Evolutionary conservation across 2,888 invertebrate genomes (phyloP).

Genomic region (Drosophila peninsularis): DNA sequence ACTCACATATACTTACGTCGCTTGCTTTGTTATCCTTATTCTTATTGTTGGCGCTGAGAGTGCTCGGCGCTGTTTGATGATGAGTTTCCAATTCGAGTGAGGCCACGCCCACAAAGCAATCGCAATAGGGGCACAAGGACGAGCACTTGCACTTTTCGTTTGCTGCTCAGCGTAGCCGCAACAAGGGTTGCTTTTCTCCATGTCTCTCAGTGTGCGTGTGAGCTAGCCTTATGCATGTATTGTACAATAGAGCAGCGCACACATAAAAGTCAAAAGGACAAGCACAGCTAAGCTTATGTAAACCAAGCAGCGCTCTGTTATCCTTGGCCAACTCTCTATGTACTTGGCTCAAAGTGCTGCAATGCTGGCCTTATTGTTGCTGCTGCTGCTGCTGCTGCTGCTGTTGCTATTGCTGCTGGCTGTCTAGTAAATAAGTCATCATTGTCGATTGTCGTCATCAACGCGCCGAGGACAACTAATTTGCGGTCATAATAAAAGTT

Average conservation of each 20-base stretch:
- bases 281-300: constrained; percentile 46
- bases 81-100: constrained; percentile 73
- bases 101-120: constrained; percentile 66
- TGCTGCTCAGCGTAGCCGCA: constrained; percentile 57
- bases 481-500: constrained; percentile 83
- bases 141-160: constrained; percentile 80
- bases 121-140: constrained; percentile 32
- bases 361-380: constrained; percentile 30
- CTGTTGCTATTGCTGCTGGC: constrained; percentile 25
- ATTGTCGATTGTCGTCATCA: constrained; percentile 80
- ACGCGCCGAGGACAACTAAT: constrained; percentile 82
- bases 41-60: constrained; percentile 63
- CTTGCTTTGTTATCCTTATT: constrained; percentile 67
- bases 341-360: constrained; percentile 36
- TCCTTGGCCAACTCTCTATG: constrained; percentile 52
- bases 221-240: constrained; percentile 42
- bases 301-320: constrained; percentile 23
- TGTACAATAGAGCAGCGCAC: constrained; percentile 59
- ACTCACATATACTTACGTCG: constrained; percentile 41
- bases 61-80: constrained; percentile 53
- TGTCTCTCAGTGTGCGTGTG: constrained; percentile 36
- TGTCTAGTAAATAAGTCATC: constrained; percentile 78
- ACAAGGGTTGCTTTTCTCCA: constrained; percentile 69
- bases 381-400: constrained; percentile 33
- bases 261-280: constrained; percentile 67